A percentile compares a stretch with the other conserved stretches of the same genome.
phyloP scores from a whole-genome alignment of 2,888 invertebrate species.

The Fragum sueziense region DNA sequence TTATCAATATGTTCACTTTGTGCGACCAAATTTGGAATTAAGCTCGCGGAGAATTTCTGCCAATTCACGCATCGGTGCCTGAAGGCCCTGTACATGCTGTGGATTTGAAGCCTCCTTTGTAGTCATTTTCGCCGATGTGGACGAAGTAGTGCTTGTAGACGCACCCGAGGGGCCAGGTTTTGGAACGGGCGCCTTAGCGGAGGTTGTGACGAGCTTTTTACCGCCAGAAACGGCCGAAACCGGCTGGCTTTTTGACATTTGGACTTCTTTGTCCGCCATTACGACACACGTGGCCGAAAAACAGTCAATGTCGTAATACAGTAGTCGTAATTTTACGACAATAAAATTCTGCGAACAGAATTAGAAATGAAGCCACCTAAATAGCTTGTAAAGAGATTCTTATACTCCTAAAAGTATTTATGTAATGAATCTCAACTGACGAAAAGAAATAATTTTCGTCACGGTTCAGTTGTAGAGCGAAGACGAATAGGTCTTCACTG shows the following conservation, averaged over 20 bases:
- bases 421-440: neutral
- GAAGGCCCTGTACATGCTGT: no score
- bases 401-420: neutral
- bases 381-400: neutral
- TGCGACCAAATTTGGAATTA: constrained; percentile 15
- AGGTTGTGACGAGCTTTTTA: neutral
- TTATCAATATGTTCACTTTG: constrained; percentile 28
- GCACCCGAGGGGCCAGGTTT: neutral
- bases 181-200: neutral
- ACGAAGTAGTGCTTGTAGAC: neutral
- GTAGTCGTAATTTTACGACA: constrained; percentile 11
- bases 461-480: neutral
- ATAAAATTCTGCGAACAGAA: constrained; percentile 13
- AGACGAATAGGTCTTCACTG: constrained; percentile 12
- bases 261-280: constrained; percentile 27
- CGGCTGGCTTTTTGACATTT: neutral
- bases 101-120: neutral
- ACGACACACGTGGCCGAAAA: neutral
- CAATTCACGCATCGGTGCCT: neutral
- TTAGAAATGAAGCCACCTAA: constrained; percentile 3
- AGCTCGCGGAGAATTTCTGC: constrained; percentile 10
- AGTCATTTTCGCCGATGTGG: neutral
- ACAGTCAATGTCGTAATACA: neutral
- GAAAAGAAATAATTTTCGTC: neutral
- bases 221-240: constrained; percentile 24